A percentile compares a stretch with the other conserved stretches of the same genome.
Evolutionary conservation across 2,797 vertebrate species (phyloP).

Genomic region (Emys orbicularis): DNA sequence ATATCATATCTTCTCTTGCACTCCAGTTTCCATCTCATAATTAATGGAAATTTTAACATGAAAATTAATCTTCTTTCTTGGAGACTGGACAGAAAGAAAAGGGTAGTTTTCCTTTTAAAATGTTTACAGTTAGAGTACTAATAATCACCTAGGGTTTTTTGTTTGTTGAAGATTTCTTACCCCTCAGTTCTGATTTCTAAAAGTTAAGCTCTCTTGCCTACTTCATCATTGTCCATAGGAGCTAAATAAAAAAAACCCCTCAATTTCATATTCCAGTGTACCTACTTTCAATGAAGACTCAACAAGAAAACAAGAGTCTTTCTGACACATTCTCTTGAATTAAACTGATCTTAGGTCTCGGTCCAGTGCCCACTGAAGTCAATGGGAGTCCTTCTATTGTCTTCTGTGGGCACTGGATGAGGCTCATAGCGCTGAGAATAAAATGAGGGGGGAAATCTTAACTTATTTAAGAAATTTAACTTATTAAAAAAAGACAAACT

Average conservation of each 20-base stretch:
- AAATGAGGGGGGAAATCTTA: not conserved
- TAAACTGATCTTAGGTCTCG: not conserved
- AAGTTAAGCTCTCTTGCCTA: not conserved
- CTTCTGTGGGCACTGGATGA: not conserved
- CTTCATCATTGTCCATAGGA: not conserved
- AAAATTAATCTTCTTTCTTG: conserved; percentile 4
- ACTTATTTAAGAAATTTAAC: not conserved
- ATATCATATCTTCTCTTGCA: not conserved
- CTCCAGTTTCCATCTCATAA: not conserved
- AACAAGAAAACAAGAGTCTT: not conserved
- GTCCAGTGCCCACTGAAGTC: not conserved
- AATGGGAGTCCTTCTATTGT: not conserved
- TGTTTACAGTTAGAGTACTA: not conserved
- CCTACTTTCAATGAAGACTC: not conserved
- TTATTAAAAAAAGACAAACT: not conserved
- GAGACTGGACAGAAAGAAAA: not conserved
- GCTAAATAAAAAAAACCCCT: not conserved
- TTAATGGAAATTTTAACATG: not conserved
- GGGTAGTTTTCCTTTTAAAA: conserved; percentile 4
- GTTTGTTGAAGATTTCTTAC: not conserved
- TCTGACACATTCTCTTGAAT: not conserved
- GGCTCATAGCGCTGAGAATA: not conserved
- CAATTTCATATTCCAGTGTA: not conserved
- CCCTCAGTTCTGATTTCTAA: not conserved
- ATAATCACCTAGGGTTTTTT: not conserved